phyloP scores from a whole-genome alignment of 2,113 vertebrate species.

The Oostethus manadensis region DNA sequence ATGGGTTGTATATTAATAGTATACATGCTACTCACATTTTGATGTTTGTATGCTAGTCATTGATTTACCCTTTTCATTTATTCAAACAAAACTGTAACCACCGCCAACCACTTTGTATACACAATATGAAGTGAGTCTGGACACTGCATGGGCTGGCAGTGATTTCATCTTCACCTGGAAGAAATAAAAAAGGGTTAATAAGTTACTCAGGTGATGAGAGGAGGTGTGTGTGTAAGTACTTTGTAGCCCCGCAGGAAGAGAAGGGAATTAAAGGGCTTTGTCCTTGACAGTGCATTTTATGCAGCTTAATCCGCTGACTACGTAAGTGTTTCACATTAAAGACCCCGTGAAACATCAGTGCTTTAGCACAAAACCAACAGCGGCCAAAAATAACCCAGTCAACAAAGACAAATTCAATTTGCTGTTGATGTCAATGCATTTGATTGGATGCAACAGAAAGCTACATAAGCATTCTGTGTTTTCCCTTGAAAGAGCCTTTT shows the following conservation, averaged over 20 bases:
- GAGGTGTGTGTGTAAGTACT: conserved; percentile 22
- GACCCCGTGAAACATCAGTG: conserved; percentile 6
- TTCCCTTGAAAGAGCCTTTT: conserved; percentile 80
- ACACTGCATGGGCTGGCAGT: neutral
- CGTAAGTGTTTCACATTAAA: conserved; percentile 24
- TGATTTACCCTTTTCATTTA: too few species aligned
- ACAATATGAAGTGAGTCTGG: neutral
- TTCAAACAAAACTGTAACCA: too few species aligned
- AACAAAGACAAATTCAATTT: too few species aligned
- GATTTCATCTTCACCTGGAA: conserved; percentile 4
- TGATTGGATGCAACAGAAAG: too few species aligned
- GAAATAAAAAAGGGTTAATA: conserved; percentile 15
- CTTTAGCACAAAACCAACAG: conserved; percentile 11
- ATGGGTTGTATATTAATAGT: too few species aligned
- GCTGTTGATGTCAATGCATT: too few species aligned
- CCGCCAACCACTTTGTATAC: too few species aligned
- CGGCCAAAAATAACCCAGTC: neutral
- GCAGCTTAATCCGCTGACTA: conserved; percentile 26
- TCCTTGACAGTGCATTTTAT: conserved; percentile 39
- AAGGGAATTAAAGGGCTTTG: conserved; percentile 39
- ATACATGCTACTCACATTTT: too few species aligned
- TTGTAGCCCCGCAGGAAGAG: conserved; percentile 27
- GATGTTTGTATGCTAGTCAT: too few species aligned
- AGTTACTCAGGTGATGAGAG: conserved; percentile 11
- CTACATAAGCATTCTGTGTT: neutral